phyloP scores from a whole-genome alignment of 2,113 vertebrate species.

The Petroica traversi region DNA sequence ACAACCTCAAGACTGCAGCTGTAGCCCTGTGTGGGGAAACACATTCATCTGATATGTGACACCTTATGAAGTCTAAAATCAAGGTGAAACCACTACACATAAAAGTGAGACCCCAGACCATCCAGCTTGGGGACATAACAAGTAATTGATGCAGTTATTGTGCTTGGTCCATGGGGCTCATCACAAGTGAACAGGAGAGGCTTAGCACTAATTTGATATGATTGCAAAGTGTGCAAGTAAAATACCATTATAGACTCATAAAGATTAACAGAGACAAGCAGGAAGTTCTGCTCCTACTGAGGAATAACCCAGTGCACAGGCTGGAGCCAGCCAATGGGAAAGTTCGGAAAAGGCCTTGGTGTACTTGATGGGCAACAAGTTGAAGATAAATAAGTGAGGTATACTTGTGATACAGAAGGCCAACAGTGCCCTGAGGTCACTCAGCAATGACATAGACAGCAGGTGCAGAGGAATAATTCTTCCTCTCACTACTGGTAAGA shows the following conservation, averaged over 20 bases:
- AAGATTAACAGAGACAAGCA: not conserved
- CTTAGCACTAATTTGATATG: not conserved
- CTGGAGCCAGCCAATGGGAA: not conserved
- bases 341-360: not conserved
- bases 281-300: not conserved
- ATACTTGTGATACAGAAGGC: not conserved
- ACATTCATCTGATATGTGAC: not conserved
- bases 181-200: not conserved
- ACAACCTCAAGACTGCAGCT: not conserved
- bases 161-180: not conserved
- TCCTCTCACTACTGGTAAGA: not conserved
- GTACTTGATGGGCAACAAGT: not conserved
- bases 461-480: not conserved
- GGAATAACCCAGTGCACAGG: not conserved
- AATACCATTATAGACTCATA: not conserved
- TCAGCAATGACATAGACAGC: not conserved
- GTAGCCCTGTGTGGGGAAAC: not conserved
- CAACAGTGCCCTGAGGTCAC: not conserved
- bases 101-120: not conserved
- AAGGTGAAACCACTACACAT: not conserved
- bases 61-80: not conserved
- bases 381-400: fast-evolving
- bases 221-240: not conserved
- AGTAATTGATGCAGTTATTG: not conserved
- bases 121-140: not conserved